Conservation (phyloP, 2,797 vertebrate genomes). For the Limnodromus scolopaceus region DNA sequence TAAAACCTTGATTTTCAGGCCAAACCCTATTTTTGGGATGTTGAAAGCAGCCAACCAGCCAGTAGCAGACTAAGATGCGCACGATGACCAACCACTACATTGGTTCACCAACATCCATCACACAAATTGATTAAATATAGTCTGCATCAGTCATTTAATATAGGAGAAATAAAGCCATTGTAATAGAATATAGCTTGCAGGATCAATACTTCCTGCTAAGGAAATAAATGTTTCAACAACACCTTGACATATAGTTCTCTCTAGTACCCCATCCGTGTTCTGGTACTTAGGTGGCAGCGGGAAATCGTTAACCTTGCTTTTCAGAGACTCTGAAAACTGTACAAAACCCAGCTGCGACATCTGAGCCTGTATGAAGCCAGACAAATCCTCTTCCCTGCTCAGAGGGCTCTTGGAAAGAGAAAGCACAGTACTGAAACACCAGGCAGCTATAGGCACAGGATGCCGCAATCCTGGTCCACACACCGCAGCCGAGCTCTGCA, state of each 20-base stretch:
- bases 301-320: neutral
- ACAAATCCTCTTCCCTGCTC: neutral
- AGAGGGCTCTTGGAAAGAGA: neutral
- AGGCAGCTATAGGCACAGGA: neutral
- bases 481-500: fast-evolving
- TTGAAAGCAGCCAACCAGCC: neutral
- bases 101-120: neutral
- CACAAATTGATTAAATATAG: slow-evolving; percentile 48
- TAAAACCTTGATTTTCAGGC: neutral
- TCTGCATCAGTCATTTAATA: slow-evolving; percentile 14
- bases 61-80: neutral
- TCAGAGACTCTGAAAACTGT: neutral
- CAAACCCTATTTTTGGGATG: neutral
- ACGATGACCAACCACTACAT: neutral
- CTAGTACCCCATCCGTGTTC: neutral
- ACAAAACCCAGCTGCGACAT: neutral
- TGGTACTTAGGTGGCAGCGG: neutral
- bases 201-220: slow-evolving; percentile 50
- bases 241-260: slow-evolving; percentile 40
- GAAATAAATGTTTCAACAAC: slow-evolving; percentile 42
- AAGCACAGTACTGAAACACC: neutral
- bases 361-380: neutral
- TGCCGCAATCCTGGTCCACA: neutral
- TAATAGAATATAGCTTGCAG: slow-evolving; percentile 24
- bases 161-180: slow-evolving; percentile 24